A percentile compares a stretch with the other conserved stretches of the same genome.
Evolutionary conservation across 2,113 vertebrate genomes (phyloP).

Genomic region (Lepus timidus): DNA sequence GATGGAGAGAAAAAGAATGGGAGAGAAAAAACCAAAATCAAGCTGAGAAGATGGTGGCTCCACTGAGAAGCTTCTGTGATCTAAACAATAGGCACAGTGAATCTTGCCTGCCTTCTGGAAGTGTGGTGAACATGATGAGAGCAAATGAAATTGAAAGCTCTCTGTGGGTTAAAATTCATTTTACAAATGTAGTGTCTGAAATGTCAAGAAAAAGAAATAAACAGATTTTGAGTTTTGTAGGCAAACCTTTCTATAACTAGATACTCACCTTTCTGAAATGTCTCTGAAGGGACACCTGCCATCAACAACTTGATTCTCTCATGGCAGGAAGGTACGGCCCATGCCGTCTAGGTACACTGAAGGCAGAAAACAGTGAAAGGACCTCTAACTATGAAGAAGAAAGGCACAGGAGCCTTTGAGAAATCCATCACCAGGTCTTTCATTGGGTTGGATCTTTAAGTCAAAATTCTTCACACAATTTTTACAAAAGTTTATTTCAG

Average conservation of each 20-base stretch:
- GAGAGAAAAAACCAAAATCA: neutral
- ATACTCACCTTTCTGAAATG: neutral
- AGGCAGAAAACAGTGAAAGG: neutral
- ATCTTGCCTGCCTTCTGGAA: neutral
- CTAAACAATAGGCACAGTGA: neutral
- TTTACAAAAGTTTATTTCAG: too few species aligned
- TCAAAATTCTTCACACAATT: neutral
- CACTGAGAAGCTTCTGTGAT: neutral
- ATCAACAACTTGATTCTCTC: neutral
- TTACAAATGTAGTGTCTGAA: neutral
- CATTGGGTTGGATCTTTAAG: neutral
- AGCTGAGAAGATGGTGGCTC: neutral
- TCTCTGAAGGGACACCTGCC: neutral
- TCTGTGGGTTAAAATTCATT: neutral
- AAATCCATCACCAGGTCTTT: neutral
- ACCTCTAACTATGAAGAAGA: neutral
- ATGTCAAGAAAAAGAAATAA: neutral
- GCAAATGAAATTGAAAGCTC: neutral
- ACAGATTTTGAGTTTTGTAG: neutral
- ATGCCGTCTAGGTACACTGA: neutral
- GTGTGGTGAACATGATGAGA: neutral
- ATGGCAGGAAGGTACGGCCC: neutral
- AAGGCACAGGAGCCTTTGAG: neutral
- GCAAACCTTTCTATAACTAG: neutral
- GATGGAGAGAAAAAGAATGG: neutral